Evolutionary conservation across 2,888 invertebrate genomes (phyloP), one percentile per base, ranked within the genome.

Genomic region (Furcula furcula): DNA sequence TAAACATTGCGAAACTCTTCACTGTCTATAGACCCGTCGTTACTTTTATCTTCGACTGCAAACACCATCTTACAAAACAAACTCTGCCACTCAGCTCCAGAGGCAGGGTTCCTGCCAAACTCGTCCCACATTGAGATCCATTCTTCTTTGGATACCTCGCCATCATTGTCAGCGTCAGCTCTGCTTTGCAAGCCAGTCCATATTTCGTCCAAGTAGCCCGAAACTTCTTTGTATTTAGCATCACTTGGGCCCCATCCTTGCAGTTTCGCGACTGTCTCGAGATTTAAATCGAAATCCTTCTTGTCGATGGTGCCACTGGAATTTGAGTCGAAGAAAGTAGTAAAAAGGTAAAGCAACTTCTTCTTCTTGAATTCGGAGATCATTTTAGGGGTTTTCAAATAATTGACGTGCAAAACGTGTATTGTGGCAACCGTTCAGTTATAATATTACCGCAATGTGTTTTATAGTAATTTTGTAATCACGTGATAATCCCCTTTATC

Each of bases 331-430:
- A 96, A 96, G 88, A 97, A 96, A 36, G 94, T 92, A 72, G 93
- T 93, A 91, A 97, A 97, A 41, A 96, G 94, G 85, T 94, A 94
- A 57, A 94, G 91, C 22, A 96, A 91, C 86, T 97, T 97, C 91
- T 95, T 95, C 90, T 94, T 95, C 75, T 95, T 94, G 87, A 96
- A 97, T 66, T 95, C 95, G 50, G 96, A 95, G 75, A 95, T 94
- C 85, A 88, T 88, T 65, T 76, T 86, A 93, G 28, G 22, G 39
- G 33, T 46, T 36, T 31, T 31, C n/a, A n/a, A n/a, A n/a, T n/a
- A n/a, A n/a, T n/a, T n/a, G n/a, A n/a, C n/a, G n/a, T n/a, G n/a
- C n/a, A n/a, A n/a, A n/a, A n/a, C n/a, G n/a, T n/a, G n/a, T n/a
- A n/a, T n/a, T n/a, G n/a, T n/a, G n/a, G n/a, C n/a, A n/a, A n/a